Percentiles rank a stretch among this genome's conserved stretches.
Conservation (phyloP, 1,140 invertebrate genomes). For the Bradysia coprophila region DNA sequence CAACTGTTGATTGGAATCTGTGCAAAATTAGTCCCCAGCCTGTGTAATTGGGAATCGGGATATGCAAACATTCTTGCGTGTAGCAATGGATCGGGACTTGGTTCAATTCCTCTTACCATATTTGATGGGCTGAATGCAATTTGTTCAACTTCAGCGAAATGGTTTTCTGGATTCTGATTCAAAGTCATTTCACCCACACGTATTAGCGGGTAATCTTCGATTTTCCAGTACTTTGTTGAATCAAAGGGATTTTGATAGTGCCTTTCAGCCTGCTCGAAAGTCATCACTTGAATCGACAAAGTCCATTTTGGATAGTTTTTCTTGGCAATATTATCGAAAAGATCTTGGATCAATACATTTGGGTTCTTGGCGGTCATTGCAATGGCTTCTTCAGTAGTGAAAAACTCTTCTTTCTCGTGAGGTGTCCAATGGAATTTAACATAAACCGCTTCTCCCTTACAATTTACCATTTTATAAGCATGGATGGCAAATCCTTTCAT, state of each 20-base stretch:
- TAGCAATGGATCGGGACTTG: slow-evolving; percentile 89
- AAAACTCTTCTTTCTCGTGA: slow-evolving; percentile 76
- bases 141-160: slow-evolving; percentile 92
- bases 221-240: slow-evolving; percentile 86
- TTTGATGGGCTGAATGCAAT: slow-evolving; percentile 84
- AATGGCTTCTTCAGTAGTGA: slow-evolving; percentile 50
- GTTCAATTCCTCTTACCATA: slow-evolving; percentile 78
- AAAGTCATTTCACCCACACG: slow-evolving; percentile 81
- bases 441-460: slow-evolving; percentile 54
- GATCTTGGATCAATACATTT: slow-evolving; percentile 73
- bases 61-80: slow-evolving; percentile 90
- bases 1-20: slow-evolving; percentile 92
- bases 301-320: slow-evolving; percentile 71
- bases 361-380: slow-evolving; percentile 59
- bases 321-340: slow-evolving; percentile 75
- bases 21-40: slow-evolving; percentile 80
- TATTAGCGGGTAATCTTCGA: slow-evolving; percentile 76
- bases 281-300: slow-evolving; percentile 63
- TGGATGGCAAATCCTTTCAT: slow-evolving; percentile 96
- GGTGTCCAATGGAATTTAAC: slow-evolving; percentile 92
- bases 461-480: slow-evolving; percentile 85
- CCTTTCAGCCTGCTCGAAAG: slow-evolving; percentile 46
- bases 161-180: slow-evolving; percentile 79
- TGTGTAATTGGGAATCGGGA: slow-evolving; percentile 83
- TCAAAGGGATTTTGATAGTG: slow-evolving; percentile 79